Conservation (phyloP, 1,140 invertebrate species). For the Atta texana region DNA sequence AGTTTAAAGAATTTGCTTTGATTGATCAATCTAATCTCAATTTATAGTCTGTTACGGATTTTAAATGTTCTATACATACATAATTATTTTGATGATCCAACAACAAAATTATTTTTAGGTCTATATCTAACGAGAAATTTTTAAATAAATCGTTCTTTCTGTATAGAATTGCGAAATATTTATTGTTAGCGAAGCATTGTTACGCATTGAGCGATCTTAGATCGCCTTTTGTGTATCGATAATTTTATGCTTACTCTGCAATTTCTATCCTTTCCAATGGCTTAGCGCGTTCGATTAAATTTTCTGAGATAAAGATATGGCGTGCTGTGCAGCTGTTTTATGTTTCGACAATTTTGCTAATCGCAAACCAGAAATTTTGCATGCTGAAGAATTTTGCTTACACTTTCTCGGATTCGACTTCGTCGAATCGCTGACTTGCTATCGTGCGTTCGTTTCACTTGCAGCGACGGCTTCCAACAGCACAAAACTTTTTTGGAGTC, state of each 20-base stretch:
- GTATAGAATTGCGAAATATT: too few relatives aligned
- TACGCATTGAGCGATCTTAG: neutral
- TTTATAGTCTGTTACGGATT: too few relatives aligned
- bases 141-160: too few relatives aligned
- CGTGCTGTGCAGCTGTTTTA: slow-evolving; percentile 1
- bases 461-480: slow-evolving; percentile 52
- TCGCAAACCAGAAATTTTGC: slow-evolving; percentile 32
- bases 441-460: slow-evolving; percentile 64
- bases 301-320: neutral
- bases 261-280: neutral
- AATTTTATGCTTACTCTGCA: slow-evolving; percentile 22
- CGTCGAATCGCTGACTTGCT: slow-evolving; percentile 52
- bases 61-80: too few relatives aligned
- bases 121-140: too few relatives aligned
- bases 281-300: neutral
- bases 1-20: too few relatives aligned
- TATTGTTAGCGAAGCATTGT: too few relatives aligned
- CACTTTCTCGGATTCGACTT: slow-evolving; percentile 33
- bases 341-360: slow-evolving; percentile 7
- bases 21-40: too few relatives aligned
- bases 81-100: too few relatives aligned
- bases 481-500: slow-evolving; percentile 58
- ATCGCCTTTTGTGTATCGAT: neutral
- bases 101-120: too few relatives aligned
- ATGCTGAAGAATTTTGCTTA: slow-evolving; percentile 20